These are phyloP conservation scores for Pogonocherus hispidulus DNA, from an alignment of 2,888 invertebrate genomes.

Conservation along the genomic window DNA sequence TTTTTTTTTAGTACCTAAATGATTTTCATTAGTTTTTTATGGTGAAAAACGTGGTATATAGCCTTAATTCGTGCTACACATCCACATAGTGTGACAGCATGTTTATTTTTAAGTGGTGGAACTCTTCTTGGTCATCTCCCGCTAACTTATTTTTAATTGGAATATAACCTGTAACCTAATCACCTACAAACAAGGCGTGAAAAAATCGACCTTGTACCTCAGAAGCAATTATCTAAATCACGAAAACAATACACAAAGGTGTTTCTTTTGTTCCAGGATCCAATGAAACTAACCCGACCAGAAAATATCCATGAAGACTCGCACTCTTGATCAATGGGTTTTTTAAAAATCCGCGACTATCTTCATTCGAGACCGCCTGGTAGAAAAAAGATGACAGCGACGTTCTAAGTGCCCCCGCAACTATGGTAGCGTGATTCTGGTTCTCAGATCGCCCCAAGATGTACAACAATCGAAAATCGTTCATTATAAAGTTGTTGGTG, in stretches of 20 bases:
- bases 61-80: too few relatives aligned
- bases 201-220: conserved; percentile 19
- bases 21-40: too few relatives aligned
- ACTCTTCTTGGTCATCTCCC: too few relatives aligned
- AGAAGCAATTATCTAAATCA: conserved; percentile 13
- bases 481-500: conserved; percentile 61
- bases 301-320: conserved; percentile 46
- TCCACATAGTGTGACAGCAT: too few relatives aligned
- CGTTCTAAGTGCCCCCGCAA: conserved; percentile 38
- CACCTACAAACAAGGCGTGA: not conserved
- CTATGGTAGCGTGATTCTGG: conserved; percentile 20
- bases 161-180: not conserved
- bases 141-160: not conserved
- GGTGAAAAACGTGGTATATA: too few relatives aligned
- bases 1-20: too few relatives aligned
- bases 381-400: conserved; percentile 58
- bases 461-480: conserved; percentile 62
- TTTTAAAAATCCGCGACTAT: conserved; percentile 61
- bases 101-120: too few relatives aligned
- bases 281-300: conserved; percentile 33
- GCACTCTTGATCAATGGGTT: conserved; percentile 60
- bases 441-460: conserved; percentile 49
- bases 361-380: conserved; percentile 65
- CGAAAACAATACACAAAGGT: conserved; percentile 21
- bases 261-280: conserved; percentile 30